Evolutionary conservation across 2,797 vertebrate species (phyloP).

Genomic region (Brachyalestes nurse): DNA sequence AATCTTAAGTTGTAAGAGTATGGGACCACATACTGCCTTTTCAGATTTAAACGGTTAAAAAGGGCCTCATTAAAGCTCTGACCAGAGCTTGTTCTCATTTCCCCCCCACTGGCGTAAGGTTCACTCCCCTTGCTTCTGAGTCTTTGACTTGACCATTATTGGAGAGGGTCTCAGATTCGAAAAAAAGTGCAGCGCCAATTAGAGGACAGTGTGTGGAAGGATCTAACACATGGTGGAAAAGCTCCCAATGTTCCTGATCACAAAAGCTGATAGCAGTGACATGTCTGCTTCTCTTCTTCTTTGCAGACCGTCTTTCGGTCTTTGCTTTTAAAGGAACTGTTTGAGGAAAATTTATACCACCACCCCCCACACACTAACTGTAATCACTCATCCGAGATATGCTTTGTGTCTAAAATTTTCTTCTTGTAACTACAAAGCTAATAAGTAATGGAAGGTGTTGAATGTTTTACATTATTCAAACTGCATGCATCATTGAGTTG

Average conservation of each 20-base stretch:
- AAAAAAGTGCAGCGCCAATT: not conserved
- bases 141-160: not conserved
- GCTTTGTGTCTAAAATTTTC: not conserved
- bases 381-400: not conserved
- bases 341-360: not conserved
- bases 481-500: too few relatives aligned
- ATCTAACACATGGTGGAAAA: not conserved
- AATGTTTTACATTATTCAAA: too few relatives aligned
- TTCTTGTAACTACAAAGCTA: too few relatives aligned
- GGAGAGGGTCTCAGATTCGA: conserved; percentile 2
- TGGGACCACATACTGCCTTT: not conserved
- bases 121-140: not conserved
- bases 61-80: not conserved
- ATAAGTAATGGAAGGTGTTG: too few relatives aligned
- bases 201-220: conserved; percentile 3
- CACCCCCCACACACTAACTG: not conserved
- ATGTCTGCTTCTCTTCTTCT: not conserved
- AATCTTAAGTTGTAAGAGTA: too few relatives aligned
- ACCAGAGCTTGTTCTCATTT: not conserved
- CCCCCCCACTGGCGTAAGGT: not conserved
- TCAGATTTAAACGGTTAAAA: not conserved
- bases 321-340: not conserved
- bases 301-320: not conserved
- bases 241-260: not conserved
- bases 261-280: not conserved